Base-by-base conservation (phyloP, 2,888 invertebrate genomes). In the Serripes groenlandicus region DNA sequence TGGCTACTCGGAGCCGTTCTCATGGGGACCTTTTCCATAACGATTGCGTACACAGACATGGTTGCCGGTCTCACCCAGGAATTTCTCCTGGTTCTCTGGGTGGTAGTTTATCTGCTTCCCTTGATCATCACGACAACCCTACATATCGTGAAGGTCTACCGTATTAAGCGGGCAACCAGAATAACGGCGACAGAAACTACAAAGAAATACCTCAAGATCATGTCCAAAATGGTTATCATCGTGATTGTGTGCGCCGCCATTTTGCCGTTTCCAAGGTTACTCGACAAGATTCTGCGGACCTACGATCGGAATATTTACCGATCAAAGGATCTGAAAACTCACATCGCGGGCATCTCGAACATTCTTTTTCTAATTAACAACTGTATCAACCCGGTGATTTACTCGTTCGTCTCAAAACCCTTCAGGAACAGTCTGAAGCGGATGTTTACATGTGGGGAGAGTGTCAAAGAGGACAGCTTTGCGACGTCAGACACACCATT, bases 171-270 rank as follows among this genome's bases (percentile, higher is more conserved):
- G 35, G 18, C 81, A 26, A 80, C 82, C 0, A 60, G 66, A 28
- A 34, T 78, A 23, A 69, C 82, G 1, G 83, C 83, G 4, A 83
- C 75, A 0, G 76, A 74, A 5, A 4, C 60, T 0, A 83, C 81
- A 15, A 78, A 81, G 74, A 78, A 81, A 52, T 80, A 81, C 3
- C 70, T 86, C 66, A 52, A 75, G 70, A 77, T 78, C 56, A 86
- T 86, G 86, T 80, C 83, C 15, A 80, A 73, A 35, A 86, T 86
- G 42, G 82, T 86, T 7, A 56, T 83, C 30, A 26, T 81, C 11
- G 80, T 86, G 11, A 83, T 86, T 11, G 34, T 86, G 18, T 83
- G 75, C 69, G 86, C 83, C 2, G 68, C 81, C 21, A n/a, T 83
- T 35, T 70, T 86, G 49, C 86, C 86, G 42, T 52, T 86, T 4